These are phyloP conservation scores for Agriopis aurantiaria DNA, from an alignment of 2,888 invertebrate species.

Conservation along the genomic window DNA sequence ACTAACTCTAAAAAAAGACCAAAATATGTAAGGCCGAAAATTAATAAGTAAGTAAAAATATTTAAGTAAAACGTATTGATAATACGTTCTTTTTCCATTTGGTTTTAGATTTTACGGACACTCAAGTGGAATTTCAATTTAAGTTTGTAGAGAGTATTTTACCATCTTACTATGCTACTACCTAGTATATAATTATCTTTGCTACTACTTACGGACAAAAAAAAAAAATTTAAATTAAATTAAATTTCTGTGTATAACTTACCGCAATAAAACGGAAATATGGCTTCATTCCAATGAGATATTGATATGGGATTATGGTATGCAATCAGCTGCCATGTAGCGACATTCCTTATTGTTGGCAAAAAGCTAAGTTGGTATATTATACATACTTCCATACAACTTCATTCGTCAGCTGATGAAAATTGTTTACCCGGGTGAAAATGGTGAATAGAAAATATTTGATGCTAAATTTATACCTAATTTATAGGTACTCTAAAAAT, in stretches of 20 bases:
- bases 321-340: constrained; percentile 30
- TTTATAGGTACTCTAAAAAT: too few species aligned
- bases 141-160: not conserved
- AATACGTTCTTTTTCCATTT: not conserved
- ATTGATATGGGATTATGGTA: constrained; percentile 24
- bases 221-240: too few species aligned
- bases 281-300: constrained; percentile 44
- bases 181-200: too few species aligned
- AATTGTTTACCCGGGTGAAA: not conserved
- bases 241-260: not conserved
- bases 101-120: not conserved
- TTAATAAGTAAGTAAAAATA: too few species aligned
- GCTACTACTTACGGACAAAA: too few species aligned
- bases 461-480: too few species aligned
- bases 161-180: too few species aligned
- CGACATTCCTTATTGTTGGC: constrained; percentile 6
- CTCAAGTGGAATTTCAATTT: not conserved
- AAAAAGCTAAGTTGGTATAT: not conserved
- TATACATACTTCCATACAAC: not conserved
- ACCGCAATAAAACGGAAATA: constrained; percentile 31
- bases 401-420: not conserved
- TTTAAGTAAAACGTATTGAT: too few species aligned
- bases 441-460: not conserved
- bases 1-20: too few species aligned
- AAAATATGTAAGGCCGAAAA: too few species aligned